Conservation (phyloP, 2,113 vertebrate genomes). For the Paralichthys olivaceus region DNA sequence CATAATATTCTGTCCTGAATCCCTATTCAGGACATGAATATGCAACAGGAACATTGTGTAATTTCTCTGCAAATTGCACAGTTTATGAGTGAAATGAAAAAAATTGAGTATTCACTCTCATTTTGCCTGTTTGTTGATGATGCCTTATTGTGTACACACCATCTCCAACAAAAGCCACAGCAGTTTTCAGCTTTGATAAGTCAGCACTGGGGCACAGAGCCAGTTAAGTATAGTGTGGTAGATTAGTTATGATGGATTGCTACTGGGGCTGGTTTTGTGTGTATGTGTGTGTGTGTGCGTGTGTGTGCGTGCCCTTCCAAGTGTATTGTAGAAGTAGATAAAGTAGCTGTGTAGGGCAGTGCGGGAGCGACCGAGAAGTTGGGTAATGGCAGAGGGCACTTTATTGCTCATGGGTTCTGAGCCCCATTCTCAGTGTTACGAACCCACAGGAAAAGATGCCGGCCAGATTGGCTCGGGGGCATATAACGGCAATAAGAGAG, state of each 20-base stretch:
- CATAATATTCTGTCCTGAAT: constrained; percentile 54
- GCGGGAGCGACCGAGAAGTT: constrained; percentile 42
- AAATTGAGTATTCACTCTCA: constrained; percentile 11
- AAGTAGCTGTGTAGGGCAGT: constrained; percentile 27
- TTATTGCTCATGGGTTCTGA: constrained; percentile 48
- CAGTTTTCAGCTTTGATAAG: constrained; percentile 45
- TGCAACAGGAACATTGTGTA: constrained; percentile 35
- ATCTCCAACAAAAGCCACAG: constrained; percentile 15
- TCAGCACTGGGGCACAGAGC: constrained; percentile 3
- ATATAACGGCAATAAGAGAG: constrained; percentile 57
- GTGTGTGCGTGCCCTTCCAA: background rate
- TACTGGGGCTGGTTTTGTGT: background rate
- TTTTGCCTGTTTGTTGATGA: constrained; percentile 40
- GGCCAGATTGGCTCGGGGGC: constrained; percentile 57
- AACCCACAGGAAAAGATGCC: constrained; percentile 41
- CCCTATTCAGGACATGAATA: constrained; percentile 44
- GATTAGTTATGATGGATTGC: constrained; percentile 29
- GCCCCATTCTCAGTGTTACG: constrained; percentile 21
- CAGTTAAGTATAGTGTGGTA: constrained; percentile 19
- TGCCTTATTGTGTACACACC: constrained; percentile 34
- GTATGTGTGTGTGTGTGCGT: too few relatives aligned
- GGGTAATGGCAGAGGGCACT: constrained; percentile 55
- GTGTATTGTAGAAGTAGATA: constrained; percentile 29
- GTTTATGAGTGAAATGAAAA: background rate
- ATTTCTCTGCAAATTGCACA: constrained; percentile 36